A percentile compares a stretch with the other conserved stretches of the same genome.
Conservation (phyloP, 2,888 invertebrate species). For the Cerastis leucographa region DNA sequence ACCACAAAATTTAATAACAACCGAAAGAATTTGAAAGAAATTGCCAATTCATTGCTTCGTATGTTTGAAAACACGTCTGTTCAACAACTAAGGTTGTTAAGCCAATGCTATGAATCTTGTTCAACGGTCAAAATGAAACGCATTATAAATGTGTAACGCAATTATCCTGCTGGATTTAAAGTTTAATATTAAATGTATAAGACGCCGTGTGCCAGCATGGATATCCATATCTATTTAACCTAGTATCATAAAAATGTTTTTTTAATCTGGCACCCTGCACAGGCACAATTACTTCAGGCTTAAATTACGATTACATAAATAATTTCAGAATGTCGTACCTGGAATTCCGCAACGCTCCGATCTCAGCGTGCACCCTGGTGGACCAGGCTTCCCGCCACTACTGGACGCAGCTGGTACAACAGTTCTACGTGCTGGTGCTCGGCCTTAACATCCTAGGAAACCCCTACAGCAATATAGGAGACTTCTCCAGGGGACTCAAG, state of each 20-base stretch:
- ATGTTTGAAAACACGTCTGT: background rate
- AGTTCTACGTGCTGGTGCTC: slow-evolving; percentile 94
- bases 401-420: slow-evolving; percentile 93
- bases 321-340: slow-evolving; percentile 92
- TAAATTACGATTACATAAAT: background rate
- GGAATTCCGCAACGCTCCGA: slow-evolving; percentile 91
- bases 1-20: background rate
- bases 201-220: background rate
- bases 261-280: background rate
- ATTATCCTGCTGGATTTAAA: background rate
- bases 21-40: background rate
- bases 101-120: background rate
- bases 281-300: background rate
- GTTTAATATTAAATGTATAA: background rate
- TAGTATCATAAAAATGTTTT: background rate
- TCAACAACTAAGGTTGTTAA: background rate
- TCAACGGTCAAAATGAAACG: background rate
- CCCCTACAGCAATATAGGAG: slow-evolving; percentile 92
- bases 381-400: slow-evolving; percentile 92
- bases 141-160: background rate
- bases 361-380: slow-evolving; percentile 87
- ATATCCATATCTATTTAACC: background rate
- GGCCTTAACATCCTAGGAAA: slow-evolving; percentile 95
- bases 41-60: background rate
- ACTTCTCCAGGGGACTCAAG: slow-evolving; percentile 91